A percentile compares a stretch with the other conserved stretches of the same genome.
phyloP scores from a whole-genome alignment of 2,113 vertebrate species.

The Hippocampus abdominalis region DNA sequence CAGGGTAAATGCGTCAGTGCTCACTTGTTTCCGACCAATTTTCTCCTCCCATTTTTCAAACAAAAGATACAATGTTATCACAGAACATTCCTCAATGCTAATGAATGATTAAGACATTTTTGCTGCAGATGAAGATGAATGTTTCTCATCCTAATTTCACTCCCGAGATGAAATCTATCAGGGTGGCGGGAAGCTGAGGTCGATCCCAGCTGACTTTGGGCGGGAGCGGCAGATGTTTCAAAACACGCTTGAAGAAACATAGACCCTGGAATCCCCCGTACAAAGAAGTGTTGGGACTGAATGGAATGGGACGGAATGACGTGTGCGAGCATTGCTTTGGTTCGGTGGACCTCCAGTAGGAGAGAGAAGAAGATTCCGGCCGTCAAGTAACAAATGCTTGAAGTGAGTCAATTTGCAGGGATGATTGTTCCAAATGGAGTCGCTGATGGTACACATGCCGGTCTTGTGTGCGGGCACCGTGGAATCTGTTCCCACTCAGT shows the following conservation, averaged over 20 bases:
- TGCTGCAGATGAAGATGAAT: conserved; percentile 1
- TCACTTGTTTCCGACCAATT: neutral
- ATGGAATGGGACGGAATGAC: conserved; percentile 3
- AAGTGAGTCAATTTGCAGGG: neutral
- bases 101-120: neutral
- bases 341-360: neutral
- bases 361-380: neutral
- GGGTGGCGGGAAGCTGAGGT: conserved; percentile 1
- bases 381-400: neutral
- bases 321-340: neutral
- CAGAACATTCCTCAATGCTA: neutral
- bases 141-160: neutral
- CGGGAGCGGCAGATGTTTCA: conserved; percentile 8
- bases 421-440: neutral
- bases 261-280: conserved; percentile 1
- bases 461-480: too few relatives aligned
- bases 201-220: conserved; percentile 7
- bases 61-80: neutral
- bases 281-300: neutral
- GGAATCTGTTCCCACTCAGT: too few relatives aligned
- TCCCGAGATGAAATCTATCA: conserved; percentile 4
- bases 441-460: too few relatives aligned
- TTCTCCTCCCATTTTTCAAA: neutral
- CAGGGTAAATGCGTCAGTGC: neutral
- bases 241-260: conserved; percentile 2